Base-by-base conservation (phyloP, 2,888 invertebrate genomes). In the Euclidia mi region DNA sequence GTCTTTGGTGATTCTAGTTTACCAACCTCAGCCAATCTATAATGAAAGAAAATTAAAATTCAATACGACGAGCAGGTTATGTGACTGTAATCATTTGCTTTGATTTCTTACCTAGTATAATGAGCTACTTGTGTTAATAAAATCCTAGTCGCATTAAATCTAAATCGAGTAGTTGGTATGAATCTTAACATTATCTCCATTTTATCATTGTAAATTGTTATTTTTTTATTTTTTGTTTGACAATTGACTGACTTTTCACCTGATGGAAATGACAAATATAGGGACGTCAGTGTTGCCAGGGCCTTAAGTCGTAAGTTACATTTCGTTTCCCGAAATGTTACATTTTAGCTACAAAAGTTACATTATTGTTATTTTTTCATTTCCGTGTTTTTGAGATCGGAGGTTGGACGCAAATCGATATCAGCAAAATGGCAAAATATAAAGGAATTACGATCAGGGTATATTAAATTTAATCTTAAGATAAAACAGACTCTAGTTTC, bases 11-110 rank as follows among this genome's bases (percentile, higher is more conserved):
- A 92, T 91, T 98, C 98, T 76, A 99, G 94, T 84, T 97, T 97
- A 11, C 99, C 99, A 66, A 99, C 99, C 95, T 99, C 99, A 12
- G 98, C 97, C 81, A 99, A 96, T 95, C 99, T 99, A 64, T 46
- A 74, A 72, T 40, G 40, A 20, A 29, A 3, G 10, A 51, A 45
- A 50, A 53, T 34, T 46, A 3, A 29, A 41, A 56, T 63, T n/a
- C 12, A 29, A 17, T 46, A 29, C 25, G 3, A 50, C 10, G 44
- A 35, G 55, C 63, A 90, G 92, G 93, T 93, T 93, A 93, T 81
- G 83, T 80, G 46, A 58, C 59, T 86, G 84, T 85, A 86, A 84
- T 87, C 73, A 75, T 65, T 58, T 59, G 67, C 46, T 60, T 61
- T 35, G 49, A 38, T 46, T 46, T 35, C 77, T 71, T 78, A 94